Percentiles rank a stretch among this genome's conserved stretches.
phyloP scores from a whole-genome alignment of 2,113 vertebrate species.

The Macaca mulatta region DNA sequence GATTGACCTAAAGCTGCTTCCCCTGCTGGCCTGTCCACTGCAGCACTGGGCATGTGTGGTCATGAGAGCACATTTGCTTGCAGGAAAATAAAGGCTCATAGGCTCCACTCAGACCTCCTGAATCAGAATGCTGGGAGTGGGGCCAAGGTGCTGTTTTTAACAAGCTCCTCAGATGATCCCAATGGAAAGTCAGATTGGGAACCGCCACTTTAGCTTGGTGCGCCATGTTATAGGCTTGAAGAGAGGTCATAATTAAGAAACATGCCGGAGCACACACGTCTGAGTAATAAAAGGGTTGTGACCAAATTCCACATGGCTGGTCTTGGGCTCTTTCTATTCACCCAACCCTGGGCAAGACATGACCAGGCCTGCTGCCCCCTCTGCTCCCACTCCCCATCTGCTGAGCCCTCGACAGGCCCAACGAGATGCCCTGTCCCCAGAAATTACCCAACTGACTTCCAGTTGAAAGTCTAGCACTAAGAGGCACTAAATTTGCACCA shows the following conservation, averaged over 20 bases:
- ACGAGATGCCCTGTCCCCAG: not conserved
- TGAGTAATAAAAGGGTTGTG: constrained; percentile 2
- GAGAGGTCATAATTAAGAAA: constrained; percentile 14
- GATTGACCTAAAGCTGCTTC: not conserved
- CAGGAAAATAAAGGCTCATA: not conserved
- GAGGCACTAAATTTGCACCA: not conserved
- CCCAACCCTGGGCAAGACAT: not conserved
- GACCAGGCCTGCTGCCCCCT: not conserved
- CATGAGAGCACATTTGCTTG: not conserved
- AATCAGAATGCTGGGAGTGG: not conserved
- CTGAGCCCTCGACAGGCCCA: accelerated
- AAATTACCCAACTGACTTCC: not conserved
- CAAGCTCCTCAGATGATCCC: not conserved
- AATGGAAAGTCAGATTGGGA: not conserved
- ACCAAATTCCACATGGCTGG: not conserved
- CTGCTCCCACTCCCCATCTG: not conserved
- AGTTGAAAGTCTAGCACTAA: not conserved
- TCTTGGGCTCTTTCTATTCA: not conserved
- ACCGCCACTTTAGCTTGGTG: not conserved
- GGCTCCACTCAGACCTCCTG: not conserved
- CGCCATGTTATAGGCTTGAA: not conserved
- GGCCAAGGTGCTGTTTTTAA: not conserved
- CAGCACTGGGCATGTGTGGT: not conserved
- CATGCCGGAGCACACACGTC: not conserved
- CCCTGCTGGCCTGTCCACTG: not conserved